Percentiles rank a stretch among this genome's conserved stretches.
These are phyloP conservation scores for Hydrozoanthus gracilis DNA, from an alignment of 92 coral and sea anemone genomes.

Conservation along the genomic window DNA sequence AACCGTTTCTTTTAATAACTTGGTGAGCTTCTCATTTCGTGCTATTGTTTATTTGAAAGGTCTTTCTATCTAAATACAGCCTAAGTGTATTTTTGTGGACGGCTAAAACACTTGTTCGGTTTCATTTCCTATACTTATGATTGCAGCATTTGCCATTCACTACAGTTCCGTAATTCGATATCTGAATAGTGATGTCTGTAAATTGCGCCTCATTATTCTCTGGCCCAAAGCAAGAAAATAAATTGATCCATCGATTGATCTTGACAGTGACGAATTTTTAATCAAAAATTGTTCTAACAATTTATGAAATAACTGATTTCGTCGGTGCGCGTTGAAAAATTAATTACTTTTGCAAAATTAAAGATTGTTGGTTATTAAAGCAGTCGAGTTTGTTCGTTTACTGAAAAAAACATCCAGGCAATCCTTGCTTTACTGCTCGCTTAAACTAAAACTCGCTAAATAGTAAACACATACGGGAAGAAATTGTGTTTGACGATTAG, in stretches of 20 bases:
- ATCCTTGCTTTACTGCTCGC: not conserved
- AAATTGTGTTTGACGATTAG: not conserved
- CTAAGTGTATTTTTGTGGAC: conserved; percentile 13
- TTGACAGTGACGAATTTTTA: conserved; percentile 52
- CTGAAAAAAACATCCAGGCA: not conserved
- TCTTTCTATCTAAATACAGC: conserved; percentile 28
- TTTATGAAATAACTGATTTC: conserved; percentile 46
- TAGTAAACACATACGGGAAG: not conserved
- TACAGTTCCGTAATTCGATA: conserved; percentile 41
- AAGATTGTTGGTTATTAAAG: conserved; percentile 42
- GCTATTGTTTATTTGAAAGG: conserved; percentile 44
- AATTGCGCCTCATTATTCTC: conserved; percentile 1
- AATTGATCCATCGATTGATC: conserved; percentile 24
- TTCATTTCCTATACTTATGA: conserved; percentile 37
- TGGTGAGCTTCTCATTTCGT: not conserved
- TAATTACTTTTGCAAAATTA: conserved; percentile 51
- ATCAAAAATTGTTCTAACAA: conserved; percentile 34
- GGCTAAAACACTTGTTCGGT: not conserved
- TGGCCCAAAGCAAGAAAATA: conserved; percentile 33
- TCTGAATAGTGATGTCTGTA: not conserved
- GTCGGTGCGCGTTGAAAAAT: conserved; percentile 38
- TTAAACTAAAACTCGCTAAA: not conserved
- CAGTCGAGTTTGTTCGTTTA: conserved; percentile 2
- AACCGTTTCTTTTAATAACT: conserved; percentile 31
- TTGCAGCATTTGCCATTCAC: conserved; percentile 24